These are phyloP conservation scores for Castor canadensis DNA, from an alignment of 2,113 vertebrate species.

Conservation along the genomic window DNA sequence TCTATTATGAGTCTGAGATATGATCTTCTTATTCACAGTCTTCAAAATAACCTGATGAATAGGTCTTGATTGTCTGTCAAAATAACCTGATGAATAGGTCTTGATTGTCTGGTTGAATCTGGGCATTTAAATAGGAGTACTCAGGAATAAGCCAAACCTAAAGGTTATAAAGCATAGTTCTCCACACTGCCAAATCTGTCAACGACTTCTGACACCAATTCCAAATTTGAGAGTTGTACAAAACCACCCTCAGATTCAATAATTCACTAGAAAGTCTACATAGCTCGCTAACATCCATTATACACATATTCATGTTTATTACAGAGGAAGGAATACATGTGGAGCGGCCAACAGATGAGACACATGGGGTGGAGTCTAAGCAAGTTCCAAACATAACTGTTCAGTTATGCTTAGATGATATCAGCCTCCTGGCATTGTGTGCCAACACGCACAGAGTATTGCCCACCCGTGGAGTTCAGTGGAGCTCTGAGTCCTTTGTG, in stretches of 20 bases:
- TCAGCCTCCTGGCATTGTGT: too few species aligned
- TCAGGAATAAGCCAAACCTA: neutral
- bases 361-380: neutral
- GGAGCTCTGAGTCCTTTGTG: neutral
- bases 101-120: neutral
- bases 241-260: neutral
- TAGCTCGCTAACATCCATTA: too few species aligned
- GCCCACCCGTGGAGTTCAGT: too few species aligned
- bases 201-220: neutral
- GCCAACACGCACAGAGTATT: neutral
- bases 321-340: neutral
- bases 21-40: neutral
- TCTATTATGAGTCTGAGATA: rapidly evolving
- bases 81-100: neutral
- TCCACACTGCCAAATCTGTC: neutral
- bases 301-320: neutral
- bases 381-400: neutral
- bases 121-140: neutral
- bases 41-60: neutral
- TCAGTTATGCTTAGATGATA: neutral
- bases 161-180: neutral
- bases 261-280: neutral
- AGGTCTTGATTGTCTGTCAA: neutral
- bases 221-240: neutral
- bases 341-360: neutral